Conservation (phyloP, 2,113 vertebrate species). For the Rhombomys opimus region DNA sequence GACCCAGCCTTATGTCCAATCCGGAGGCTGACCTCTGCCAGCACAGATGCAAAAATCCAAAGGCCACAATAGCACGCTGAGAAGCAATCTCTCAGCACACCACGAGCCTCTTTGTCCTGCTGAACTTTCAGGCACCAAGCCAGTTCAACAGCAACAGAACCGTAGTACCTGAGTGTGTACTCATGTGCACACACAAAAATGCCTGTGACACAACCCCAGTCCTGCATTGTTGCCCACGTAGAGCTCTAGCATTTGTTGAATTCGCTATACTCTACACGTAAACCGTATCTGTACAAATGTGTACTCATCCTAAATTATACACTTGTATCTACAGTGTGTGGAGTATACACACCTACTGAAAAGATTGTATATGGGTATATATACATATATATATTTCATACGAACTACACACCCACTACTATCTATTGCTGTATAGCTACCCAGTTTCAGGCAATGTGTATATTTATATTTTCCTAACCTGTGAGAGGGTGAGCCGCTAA, state of each 20-base stretch:
- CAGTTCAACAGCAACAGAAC: neutral
- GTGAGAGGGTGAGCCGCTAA: neutral
- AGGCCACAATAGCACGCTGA: neutral
- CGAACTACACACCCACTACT: neutral
- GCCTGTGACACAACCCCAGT: too few relatives aligned
- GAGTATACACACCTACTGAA: neutral
- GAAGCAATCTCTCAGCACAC: fast-evolving
- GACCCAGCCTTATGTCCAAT: too few relatives aligned
- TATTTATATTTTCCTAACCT: slow-evolving; percentile 51
- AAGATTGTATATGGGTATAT: neutral
- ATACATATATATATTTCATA: neutral
- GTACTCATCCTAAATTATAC: neutral
- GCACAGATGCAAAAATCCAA: fast-evolving
- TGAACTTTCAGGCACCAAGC: neutral
- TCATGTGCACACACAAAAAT: neutral
- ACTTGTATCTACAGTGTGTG: neutral
- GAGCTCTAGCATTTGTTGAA: neutral
- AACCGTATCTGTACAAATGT: neutral
- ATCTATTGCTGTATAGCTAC: fast-evolving
- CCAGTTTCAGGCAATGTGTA: neutral
- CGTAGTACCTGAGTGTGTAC: too few relatives aligned
- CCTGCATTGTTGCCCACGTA: fast-evolving
- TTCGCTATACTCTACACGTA: fast-evolving
- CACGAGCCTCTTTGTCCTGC: too few relatives aligned
- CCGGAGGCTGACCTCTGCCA: neutral